Conservation (phyloP, 1,140 invertebrate species). For the Megathymus violae region DNA sequence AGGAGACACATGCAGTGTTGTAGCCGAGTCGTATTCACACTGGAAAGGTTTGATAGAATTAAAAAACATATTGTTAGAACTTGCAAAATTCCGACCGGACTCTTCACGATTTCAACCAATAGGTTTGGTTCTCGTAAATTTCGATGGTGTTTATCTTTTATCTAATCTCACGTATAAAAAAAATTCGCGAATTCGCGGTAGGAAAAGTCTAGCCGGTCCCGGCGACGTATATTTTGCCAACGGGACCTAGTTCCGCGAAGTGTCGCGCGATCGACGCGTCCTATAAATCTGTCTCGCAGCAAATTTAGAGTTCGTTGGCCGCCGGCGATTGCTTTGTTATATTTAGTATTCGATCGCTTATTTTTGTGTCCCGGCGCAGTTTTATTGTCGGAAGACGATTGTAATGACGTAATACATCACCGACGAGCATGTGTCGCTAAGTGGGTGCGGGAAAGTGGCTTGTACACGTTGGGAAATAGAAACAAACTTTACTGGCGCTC, state of each 20-base stretch:
- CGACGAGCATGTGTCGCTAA: slow-evolving; percentile 27
- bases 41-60: background rate
- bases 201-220: background rate
- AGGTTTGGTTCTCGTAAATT: background rate
- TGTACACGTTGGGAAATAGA: slow-evolving; percentile 18
- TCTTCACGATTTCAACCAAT: background rate
- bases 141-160: background rate
- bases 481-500: slow-evolving; percentile 5
- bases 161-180: background rate
- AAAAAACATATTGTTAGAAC: no score
- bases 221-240: background rate
- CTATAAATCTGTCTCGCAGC: slow-evolving; percentile 65
- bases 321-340: slow-evolving; percentile 31
- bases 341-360: slow-evolving; percentile 36
- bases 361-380: slow-evolving; percentile 29
- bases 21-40: no score
- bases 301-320: slow-evolving; percentile 53
- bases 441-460: slow-evolving; percentile 24
- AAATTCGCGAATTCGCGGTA: background rate
- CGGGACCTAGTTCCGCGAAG: slow-evolving; percentile 51
- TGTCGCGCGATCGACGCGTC: slow-evolving; percentile 27
- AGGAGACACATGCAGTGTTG: no score
- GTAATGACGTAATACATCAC: slow-evolving; percentile 36
- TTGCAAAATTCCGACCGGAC: background rate
- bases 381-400: slow-evolving; percentile 32